Base-by-base conservation (phyloP, 2,797 vertebrate genomes). In the Hapalemur alaotrensis region DNA sequence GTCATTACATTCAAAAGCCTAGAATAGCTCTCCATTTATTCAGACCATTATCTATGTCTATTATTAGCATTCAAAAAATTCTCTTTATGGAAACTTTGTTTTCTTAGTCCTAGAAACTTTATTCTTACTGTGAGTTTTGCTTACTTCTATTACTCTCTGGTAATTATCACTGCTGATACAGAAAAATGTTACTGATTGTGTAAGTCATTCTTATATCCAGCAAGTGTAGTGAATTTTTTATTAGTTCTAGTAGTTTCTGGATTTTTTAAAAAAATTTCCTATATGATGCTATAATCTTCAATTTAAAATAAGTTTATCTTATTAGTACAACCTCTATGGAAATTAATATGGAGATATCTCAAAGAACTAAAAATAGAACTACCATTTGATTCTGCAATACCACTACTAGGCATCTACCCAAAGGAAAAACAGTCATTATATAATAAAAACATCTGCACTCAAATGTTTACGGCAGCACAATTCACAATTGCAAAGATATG, bases 21-120 rank as follows among this genome's bases (percentile, higher is more conserved):
- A 54, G 11, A 88, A 91, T 59, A 79, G 20, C 32, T 76, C 38
- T 57, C 82, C 25, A 78, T 61, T 89, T 95, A 89, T 81, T 81
- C 12, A 94, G 25, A 93, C 38, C 11, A 79, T 61, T 86, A 63
- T 63, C 18, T 89, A 32, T 61, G 43, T 61, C 25, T 35, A 78
- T 81, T 92, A 61, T 86, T 52, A 65, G 32, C 86, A 85, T 92
- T 93, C 79, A 35, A 52, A 52, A 86, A 85, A 65, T 75, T 76
- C 28, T 78, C 22, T 91, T 67, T 75, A 54, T 15, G 4, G 30
- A 91, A 95, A 82, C 2, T n/a, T 65, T 50, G n/a, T 54, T 32
- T 69, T 81, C 50, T 76, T 78, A 70, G 72, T 95, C 63, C 12
- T 79, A 84, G 14, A 41, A 91, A 73, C 5, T 54, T 79, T 38